Conservation (phyloP, 2,113 vertebrate genomes). For the Oceanodroma tethys region DNA sequence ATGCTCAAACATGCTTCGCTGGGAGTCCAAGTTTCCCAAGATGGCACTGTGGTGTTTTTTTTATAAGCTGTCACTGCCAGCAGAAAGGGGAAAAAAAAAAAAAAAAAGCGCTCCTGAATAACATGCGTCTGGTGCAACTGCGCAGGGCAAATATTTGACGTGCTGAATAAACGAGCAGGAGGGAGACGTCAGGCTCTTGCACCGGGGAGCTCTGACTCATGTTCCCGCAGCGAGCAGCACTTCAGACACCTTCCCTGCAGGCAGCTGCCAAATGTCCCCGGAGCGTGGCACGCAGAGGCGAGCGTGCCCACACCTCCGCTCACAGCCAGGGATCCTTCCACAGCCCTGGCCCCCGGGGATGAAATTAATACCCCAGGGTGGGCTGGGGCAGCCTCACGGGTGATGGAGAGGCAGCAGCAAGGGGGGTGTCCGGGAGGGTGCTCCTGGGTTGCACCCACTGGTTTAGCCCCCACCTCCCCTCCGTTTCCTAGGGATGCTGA, state of each 20-base stretch:
- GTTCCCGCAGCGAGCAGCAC: not conserved
- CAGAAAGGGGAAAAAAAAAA: not conserved
- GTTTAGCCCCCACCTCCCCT: not conserved
- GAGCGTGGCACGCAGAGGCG: not conserved
- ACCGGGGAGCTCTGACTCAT: conserved; percentile 21
- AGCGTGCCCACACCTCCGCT: not conserved
- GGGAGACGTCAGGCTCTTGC: not conserved
- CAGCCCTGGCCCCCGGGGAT: not conserved
- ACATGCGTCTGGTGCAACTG: not conserved
- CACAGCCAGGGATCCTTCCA: not conserved
- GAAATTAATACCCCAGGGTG: not conserved
- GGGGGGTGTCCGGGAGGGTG: rapidly evolving
- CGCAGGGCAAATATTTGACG: conserved; percentile 38
- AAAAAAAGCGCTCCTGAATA: not conserved
- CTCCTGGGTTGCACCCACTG: rapidly evolving
- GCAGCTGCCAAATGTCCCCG: conserved; percentile 18
- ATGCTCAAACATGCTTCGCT: not conserved
- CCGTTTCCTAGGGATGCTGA: not conserved
- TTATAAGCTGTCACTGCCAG: not conserved
- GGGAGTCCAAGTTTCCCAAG: conserved; percentile 2
- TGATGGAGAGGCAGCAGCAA: not conserved
- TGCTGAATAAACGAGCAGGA: conserved; percentile 42
- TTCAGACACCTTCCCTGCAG: conserved; percentile 31
- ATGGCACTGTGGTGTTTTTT: conserved; percentile 37
- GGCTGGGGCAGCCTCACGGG: not conserved